These are phyloP conservation scores for Phrynocephalus guinanensis DNA, from an alignment of 2,797 vertebrate genomes.

Conservation along the genomic window DNA sequence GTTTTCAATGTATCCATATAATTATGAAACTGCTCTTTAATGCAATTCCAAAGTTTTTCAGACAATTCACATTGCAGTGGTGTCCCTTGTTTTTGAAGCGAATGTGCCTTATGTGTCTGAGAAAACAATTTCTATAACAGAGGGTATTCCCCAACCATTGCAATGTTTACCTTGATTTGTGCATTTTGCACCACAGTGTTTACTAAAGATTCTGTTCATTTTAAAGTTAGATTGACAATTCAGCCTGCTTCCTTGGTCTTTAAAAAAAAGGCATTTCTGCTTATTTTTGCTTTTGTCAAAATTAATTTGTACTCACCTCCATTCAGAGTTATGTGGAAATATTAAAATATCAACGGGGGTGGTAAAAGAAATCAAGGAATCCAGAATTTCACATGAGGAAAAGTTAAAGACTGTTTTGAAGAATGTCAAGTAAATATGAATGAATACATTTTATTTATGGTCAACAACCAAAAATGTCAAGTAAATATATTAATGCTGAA, in stretches of 20 bases:
- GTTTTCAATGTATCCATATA: neutral
- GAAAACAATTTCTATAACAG: conserved; percentile 16
- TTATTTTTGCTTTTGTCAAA: conserved; percentile 4
- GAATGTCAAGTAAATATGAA: neutral
- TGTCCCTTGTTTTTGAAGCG: conserved; percentile 47
- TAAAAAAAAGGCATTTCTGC: neutral
- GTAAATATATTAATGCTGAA: neutral
- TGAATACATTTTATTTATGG: too few species aligned
- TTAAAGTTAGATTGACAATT: neutral
- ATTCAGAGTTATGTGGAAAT: neutral
- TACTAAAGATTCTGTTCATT: neutral
- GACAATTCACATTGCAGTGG: conserved; percentile 5
- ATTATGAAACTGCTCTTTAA: neutral
- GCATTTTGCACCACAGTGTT: conserved; percentile 13
- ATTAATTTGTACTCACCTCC: neutral
- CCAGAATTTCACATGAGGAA: neutral
- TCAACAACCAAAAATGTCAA: neutral
- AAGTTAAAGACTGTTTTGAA: neutral
- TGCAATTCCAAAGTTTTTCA: neutral
- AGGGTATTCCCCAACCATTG: conserved; percentile 22
- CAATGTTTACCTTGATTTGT: conserved; percentile 16
- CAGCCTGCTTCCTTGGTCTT: neutral
- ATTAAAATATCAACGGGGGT: neutral
- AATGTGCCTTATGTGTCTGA: conserved; percentile 13
- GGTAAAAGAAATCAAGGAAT: neutral